These are phyloP conservation scores for Huso huso DNA, from an alignment of 2,797 vertebrate genomes.

Conservation along the genomic window DNA sequence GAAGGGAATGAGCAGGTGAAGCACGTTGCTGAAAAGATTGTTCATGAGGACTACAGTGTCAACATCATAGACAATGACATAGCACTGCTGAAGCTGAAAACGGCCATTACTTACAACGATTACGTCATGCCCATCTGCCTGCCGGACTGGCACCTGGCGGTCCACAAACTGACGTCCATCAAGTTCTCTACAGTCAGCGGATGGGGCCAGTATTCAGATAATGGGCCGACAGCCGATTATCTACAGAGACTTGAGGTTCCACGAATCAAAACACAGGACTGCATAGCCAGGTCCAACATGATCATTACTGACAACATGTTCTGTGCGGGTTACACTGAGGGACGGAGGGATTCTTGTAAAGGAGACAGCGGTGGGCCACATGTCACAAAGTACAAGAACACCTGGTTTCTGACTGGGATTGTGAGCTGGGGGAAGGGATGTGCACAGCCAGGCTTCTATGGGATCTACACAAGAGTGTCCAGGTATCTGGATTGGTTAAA, in stretches of 20 bases:
- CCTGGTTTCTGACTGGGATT: conserved; percentile 59
- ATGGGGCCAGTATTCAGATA: conserved; percentile 58
- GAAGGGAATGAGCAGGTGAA: conserved; percentile 51
- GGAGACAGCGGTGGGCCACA: no score
- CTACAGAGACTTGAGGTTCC: conserved; percentile 54
- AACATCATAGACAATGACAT: conserved; percentile 5
- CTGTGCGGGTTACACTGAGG: conserved; percentile 33
- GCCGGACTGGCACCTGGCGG: conserved; percentile 45
- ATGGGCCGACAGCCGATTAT: conserved; percentile 38
- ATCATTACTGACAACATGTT: conserved; percentile 63
- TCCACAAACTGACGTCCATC: conserved; percentile 34
- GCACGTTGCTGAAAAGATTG: conserved; percentile 27
- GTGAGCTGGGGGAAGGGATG: conserved; percentile 84
- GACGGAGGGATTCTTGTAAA: no score
- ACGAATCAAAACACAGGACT: conserved; percentile 49
- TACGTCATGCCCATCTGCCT: conserved; percentile 55
- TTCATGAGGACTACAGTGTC: conserved; percentile 32
- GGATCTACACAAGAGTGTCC: conserved; percentile 74
- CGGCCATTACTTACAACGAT: conserved; percentile 39
- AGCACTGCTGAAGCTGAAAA: conserved; percentile 25
- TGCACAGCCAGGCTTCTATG: conserved; percentile 53
- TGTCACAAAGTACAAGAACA: not conserved
- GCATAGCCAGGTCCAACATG: conserved; percentile 31
- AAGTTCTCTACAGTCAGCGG: conserved; percentile 54
- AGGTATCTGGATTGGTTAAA: conserved; percentile 67